Conservation (phyloP, 2,113 vertebrate species). For the Dromas ardeola region DNA sequence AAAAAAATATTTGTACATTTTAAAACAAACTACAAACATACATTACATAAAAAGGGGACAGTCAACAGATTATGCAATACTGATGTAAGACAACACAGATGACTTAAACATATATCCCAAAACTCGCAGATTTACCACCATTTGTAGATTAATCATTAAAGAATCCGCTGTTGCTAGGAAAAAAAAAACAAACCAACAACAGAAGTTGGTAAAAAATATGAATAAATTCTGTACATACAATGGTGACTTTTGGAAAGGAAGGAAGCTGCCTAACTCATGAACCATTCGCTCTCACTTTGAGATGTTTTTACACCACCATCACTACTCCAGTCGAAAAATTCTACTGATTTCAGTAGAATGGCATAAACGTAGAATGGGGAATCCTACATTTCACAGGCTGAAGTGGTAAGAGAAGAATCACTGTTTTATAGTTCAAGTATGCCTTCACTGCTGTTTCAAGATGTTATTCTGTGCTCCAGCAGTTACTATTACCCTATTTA, state of each 20-base stretch:
- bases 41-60: slow-evolving; percentile 59
- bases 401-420: accelerated
- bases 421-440: neutral
- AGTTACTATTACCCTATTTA: accelerated
- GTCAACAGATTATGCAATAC: slow-evolving; percentile 48
- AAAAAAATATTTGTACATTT: slow-evolving; percentile 57
- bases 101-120: neutral
- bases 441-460: neutral
- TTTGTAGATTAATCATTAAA: neutral
- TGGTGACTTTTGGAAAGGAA: neutral
- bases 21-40: slow-evolving; percentile 72
- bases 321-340: neutral
- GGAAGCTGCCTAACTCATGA: neutral
- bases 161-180: neutral
- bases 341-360: neutral
- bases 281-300: neutral
- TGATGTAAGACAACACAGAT: neutral
- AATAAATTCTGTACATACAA: neutral
- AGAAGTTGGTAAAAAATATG: neutral
- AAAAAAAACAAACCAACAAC: neutral
- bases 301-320: neutral
- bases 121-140: neutral
- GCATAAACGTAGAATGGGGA: neutral
- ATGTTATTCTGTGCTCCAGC: neutral
- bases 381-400: neutral